phyloP scores from a whole-genome alignment of 2,888 invertebrate genomes.

The Agapostemon virescens region DNA sequence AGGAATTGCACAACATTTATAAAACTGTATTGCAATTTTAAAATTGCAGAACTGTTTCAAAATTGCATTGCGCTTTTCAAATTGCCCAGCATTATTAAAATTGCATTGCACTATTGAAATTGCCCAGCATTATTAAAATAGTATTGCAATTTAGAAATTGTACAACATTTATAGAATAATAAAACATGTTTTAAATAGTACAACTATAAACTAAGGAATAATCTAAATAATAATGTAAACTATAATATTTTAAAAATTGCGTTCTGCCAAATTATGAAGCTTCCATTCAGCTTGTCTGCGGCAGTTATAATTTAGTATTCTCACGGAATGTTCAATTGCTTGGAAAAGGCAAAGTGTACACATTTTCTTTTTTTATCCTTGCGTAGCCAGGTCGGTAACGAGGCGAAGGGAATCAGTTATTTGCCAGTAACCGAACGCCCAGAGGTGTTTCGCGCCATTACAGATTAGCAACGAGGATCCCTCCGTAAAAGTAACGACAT shows the following conservation, averaged over 20 bases:
- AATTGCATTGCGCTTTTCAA: no score
- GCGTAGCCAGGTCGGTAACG: conserved; percentile 34
- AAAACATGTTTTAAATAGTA: no score
- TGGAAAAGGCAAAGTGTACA: not conserved
- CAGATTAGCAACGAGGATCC: conserved; percentile 42
- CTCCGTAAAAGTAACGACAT: conserved; percentile 59
- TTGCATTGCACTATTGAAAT: no score
- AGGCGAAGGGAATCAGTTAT: conserved; percentile 43
- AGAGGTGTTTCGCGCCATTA: conserved; percentile 31
- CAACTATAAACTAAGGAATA: no score
- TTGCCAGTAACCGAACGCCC: conserved; percentile 30
- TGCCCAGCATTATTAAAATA: no score
- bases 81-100: no score
- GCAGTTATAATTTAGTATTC: not conserved
- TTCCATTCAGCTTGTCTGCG: not conserved
- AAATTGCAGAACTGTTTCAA: no score
- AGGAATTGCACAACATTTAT: no score
- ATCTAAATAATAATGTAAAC: no score
- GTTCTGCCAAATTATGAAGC: not conserved
- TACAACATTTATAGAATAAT: no score
- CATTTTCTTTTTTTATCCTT: conserved; percentile 23
- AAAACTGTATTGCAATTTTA: no score
- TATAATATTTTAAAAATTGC: not conserved
- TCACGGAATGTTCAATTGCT: not conserved
- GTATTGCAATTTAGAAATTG: no score